Percentiles rank a stretch among this genome's conserved stretches.
Conservation (phyloP, 2,797 vertebrate genomes). For the Mormyrus hasselquistii region DNA sequence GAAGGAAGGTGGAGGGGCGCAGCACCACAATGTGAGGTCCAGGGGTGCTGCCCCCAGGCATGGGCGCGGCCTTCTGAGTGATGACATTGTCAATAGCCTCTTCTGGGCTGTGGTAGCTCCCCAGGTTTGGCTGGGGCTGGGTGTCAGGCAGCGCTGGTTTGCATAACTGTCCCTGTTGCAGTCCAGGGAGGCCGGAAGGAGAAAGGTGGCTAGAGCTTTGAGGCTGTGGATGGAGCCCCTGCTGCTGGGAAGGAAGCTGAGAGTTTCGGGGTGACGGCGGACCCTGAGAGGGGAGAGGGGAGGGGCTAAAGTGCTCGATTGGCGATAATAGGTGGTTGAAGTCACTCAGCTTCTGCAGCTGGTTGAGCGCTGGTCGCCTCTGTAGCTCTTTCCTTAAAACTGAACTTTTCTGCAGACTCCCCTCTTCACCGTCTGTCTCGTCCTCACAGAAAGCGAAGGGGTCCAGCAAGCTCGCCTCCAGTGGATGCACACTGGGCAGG, state of each 20-base stretch:
- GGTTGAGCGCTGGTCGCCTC: constrained; percentile 81
- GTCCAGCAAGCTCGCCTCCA: constrained; percentile 83
- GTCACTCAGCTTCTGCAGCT: constrained; percentile 76
- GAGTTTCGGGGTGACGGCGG: constrained; percentile 48
- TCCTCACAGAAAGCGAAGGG: constrained; percentile 94
- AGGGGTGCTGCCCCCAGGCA: constrained; percentile 48
- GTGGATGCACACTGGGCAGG: constrained; percentile 79
- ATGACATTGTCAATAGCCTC: constrained; percentile 71
- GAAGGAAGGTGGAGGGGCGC: constrained; percentile 81
- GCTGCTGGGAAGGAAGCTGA: constrained; percentile 58
- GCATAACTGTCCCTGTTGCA: constrained; percentile 86
- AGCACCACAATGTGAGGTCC: constrained; percentile 77
- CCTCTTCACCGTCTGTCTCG: constrained; percentile 74
- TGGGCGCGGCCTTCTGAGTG: constrained; percentile 71
- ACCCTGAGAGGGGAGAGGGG: constrained; percentile 49
- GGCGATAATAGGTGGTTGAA: constrained; percentile 73
- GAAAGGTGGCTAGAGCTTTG: constrained; percentile 69
- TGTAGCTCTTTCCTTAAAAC: constrained; percentile 85
- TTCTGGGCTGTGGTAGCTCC: constrained; percentile 73
- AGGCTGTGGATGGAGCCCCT: constrained; percentile 59
- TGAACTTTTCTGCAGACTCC: constrained; percentile 75
- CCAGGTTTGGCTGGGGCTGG: constrained; percentile 77
- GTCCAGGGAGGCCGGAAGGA: constrained; percentile 59
- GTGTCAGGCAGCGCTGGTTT: constrained; percentile 90
- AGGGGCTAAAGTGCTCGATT: constrained; percentile 92